Conservation (phyloP, 2,797 vertebrate species). For the Dicrostonyx torquatus region DNA sequence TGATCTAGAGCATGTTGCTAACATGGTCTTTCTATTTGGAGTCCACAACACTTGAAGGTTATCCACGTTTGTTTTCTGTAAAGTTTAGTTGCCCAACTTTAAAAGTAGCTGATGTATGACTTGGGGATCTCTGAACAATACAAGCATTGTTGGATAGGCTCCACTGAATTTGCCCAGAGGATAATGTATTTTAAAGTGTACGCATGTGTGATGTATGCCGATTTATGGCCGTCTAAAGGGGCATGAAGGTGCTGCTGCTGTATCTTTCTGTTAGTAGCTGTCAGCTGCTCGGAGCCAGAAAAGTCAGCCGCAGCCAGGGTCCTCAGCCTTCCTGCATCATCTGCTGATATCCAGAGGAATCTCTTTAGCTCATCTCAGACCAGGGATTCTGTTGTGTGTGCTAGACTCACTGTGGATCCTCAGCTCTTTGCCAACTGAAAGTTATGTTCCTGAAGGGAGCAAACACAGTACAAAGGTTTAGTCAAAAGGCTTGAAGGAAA, state of each 20-base stretch:
- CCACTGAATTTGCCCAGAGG: not conserved
- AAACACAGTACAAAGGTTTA: not conserved
- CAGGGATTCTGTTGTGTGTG: not conserved
- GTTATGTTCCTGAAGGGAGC: not conserved
- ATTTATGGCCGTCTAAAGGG: not conserved
- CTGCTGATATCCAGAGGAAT: not conserved
- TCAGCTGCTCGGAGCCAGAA: not conserved
- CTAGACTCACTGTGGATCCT: not conserved
- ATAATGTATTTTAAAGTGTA: not conserved
- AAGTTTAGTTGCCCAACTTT: slow-evolving; percentile 19
- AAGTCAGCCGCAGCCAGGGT: not conserved
- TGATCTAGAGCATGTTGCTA: not conserved
- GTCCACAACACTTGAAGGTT: not conserved
- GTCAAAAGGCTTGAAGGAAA: not conserved
- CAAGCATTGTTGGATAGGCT: not conserved
- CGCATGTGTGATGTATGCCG: not conserved
- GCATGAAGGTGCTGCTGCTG: not conserved
- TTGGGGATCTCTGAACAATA: not conserved
- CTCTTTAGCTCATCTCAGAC: not conserved
- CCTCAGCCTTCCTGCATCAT: not conserved
- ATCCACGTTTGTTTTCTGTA: not conserved
- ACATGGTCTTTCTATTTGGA: not conserved
- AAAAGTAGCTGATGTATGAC: not conserved
- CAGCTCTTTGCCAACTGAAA: not conserved
- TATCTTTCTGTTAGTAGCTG: not conserved